Base-by-base conservation (phyloP, 2,113 vertebrate genomes). In the Anseranas semipalmata region DNA sequence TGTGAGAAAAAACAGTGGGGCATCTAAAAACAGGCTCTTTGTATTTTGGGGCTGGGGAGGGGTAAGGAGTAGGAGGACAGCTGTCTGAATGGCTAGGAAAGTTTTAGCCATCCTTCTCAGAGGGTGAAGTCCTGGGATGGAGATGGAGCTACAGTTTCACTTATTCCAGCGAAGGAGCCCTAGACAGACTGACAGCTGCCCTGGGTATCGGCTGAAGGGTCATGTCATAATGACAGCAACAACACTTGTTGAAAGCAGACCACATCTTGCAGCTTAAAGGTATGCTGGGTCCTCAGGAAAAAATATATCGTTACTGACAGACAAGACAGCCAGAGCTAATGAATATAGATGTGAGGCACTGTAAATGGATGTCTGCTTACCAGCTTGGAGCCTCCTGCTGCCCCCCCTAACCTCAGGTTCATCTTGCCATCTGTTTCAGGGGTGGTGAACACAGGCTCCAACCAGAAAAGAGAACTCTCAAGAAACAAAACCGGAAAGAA, bases 301-400 rank as follows among this genome's bases (percentile, higher is more conserved):
- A 80, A 50, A 45, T 8, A 32, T 18, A 21, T 6, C 1, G 0
- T 1, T 55, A 19, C 68, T 48, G 73, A 35, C 45, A 48, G 56
- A 67, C 41, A 67, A 58, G 65, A 24, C 12, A 32, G 52, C 24
- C 37, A 63, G 48, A 66, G 32, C 67, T 79, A 35, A 39, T 2
- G 50, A 65, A 39, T 33, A 12, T 0, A n/a, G 18, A 62, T 0
- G n/a, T 4, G 48, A 41, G 46, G 37, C 50, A 10, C 58, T 11
- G 18, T 10, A 2, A 83, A 46, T 78, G 72, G 30, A 41, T 18
- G n/a, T 15, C 48, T 75, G 46, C 27, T 41, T 16, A 65, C 39
- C 63, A 48, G 50, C 45, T 16, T 18, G 43, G 7, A 75, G 84
- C 20, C 60, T 35, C 0, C 0, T 39, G 46, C 74, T 46, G 28